Evolutionary conservation across 2,797 vertebrate species (phyloP), one percentile per base, ranked within the genome.

Genomic region (Menidia menidia): DNA sequence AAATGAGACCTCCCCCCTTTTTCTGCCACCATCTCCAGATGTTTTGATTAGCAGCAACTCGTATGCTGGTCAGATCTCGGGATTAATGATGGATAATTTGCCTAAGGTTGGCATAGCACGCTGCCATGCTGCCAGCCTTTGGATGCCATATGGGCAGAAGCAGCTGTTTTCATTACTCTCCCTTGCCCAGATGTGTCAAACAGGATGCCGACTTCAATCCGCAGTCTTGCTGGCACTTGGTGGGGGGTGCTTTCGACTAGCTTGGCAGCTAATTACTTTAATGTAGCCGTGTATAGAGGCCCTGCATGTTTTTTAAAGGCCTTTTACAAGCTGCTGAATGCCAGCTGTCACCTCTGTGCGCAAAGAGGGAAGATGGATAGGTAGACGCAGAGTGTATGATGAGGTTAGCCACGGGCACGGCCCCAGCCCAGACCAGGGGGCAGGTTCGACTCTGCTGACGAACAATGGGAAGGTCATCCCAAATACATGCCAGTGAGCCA

Each of bases 161-260:
- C 98, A 99, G 98, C 97, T 99, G 98, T 98, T 98, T 98, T 96
- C 97, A 99, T 98, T 98, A 98, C 97, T 98, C 97, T 97, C 96
- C 95, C 90, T 94, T 97, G 97, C 97, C 98, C 98, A 99, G 98
- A 99, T 99, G 98, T 99, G 97, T 98, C 97, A 98, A 97, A 96
- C 94, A 95, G 97, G 97, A 97, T 96, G 96, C 95, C 94, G 93
- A 95, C 94, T 94, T 95, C 93, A 93, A 94, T 95, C 92, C 90
- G 90, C 92, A 92, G 91, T 92, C 93, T 95, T 93, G 92, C 94
- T 93, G 95, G 93, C 91, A 94, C 97, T 97, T 95, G 92, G 96
- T 89, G 87, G 97, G 92, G 96, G 97, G 96, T 95, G 95, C 93
- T 93, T 94, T 96, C 96, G 95, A 96, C 94, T 94, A 95, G 89